These are phyloP conservation scores for Piaya cayana DNA, from an alignment of 2,113 vertebrate species.

Conservation along the genomic window DNA sequence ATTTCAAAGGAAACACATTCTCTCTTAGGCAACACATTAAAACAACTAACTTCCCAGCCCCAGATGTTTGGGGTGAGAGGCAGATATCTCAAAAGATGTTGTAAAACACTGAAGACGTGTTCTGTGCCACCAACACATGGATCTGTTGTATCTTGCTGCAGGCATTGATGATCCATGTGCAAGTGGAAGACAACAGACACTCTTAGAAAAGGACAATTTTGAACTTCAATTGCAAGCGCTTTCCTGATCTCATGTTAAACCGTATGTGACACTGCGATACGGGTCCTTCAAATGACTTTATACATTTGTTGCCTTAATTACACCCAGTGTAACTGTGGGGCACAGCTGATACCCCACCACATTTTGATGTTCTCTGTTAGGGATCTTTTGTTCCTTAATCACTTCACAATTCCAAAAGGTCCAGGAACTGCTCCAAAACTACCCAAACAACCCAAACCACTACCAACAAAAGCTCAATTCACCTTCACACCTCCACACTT, in stretches of 20 bases:
- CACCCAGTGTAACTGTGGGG: accelerated
- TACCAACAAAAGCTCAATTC: slow-evolving; percentile 12
- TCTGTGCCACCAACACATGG: neutral
- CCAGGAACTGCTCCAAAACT: neutral
- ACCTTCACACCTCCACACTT: slow-evolving; percentile 3
- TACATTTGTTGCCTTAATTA: neutral
- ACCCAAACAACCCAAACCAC: neutral
- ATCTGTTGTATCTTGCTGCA: neutral
- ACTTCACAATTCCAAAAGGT: neutral
- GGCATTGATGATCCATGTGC: accelerated
- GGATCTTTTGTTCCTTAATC: neutral
- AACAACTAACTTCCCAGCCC: neutral
- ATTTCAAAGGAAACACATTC: neutral
- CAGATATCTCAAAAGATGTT: neutral
- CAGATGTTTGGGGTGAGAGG: neutral
- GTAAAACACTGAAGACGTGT: neutral
- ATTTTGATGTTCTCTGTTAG: neutral
- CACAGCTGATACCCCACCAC: neutral
- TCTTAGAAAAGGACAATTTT: neutral
- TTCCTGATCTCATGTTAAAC: neutral
- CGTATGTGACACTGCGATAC: accelerated
- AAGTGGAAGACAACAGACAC: neutral
- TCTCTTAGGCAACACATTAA: neutral
- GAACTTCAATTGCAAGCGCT: neutral
- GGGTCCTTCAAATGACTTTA: neutral